phyloP scores from a whole-genome alignment of 2,797 vertebrate species.

The Mastacembelus armatus region DNA sequence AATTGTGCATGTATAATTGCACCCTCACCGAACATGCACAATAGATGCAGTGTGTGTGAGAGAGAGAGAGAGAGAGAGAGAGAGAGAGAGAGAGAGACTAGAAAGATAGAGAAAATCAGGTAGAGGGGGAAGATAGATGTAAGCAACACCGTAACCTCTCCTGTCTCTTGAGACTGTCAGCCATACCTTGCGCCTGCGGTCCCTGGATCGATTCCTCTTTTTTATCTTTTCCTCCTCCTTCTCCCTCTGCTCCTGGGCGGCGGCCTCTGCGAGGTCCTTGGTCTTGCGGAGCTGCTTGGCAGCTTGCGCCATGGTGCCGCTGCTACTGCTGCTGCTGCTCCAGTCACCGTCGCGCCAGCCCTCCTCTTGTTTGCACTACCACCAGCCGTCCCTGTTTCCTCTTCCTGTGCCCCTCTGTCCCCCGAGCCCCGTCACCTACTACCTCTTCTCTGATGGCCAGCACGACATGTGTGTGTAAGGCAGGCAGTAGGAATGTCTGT shows the following conservation, averaged over 20 bases:
- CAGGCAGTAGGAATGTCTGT: conserved; percentile 32
- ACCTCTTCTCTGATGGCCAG: conserved; percentile 65
- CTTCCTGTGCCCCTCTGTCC: conserved; percentile 61
- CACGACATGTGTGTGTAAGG: conserved; percentile 66
- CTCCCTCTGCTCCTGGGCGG: conserved; percentile 94
- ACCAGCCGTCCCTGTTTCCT: conserved; percentile 63
- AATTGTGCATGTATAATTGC: conserved; percentile 63
- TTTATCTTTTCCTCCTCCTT: conserved; percentile 96
- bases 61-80: conserved; percentile 19
- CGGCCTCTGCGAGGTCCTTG: conserved; percentile 96
- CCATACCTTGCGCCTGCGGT: conserved; percentile 95
- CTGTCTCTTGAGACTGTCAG: conserved; percentile 54
- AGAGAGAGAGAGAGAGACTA: conserved; percentile 9
- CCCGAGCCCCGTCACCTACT: conserved; percentile 60
- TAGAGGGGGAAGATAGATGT: conserved; percentile 29
- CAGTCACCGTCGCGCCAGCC: conserved; percentile 67
- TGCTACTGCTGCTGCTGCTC: conserved; percentile 68
- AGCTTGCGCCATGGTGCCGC: conserved; percentile 94
- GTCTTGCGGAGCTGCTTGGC: conserved; percentile 98
- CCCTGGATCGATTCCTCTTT: conserved; percentile 94
- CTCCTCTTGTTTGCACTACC: conserved; percentile 57
- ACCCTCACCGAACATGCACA: conserved; percentile 45
- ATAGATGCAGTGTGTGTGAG: conserved; percentile 38
- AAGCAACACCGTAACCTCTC: conserved; percentile 41
- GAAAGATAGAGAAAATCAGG: conserved; percentile 29